phyloP scores from a whole-genome alignment of 2,113 vertebrate species.

The Albula glossodonta region DNA sequence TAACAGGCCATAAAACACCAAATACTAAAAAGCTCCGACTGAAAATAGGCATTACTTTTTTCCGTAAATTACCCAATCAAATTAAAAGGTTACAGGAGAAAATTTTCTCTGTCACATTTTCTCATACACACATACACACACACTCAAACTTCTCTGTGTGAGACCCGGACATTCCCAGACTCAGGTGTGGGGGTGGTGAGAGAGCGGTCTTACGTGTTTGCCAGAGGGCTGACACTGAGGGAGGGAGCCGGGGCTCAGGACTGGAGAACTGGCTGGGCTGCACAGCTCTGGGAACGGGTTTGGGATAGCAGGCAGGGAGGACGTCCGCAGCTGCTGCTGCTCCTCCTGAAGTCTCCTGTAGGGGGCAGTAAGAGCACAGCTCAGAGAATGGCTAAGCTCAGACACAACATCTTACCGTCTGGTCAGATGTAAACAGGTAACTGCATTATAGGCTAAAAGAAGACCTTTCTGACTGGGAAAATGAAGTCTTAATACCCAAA shows the following conservation, averaged over 20 bases:
- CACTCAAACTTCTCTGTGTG: slow-evolving; percentile 14
- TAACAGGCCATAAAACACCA: no score
- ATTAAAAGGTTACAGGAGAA: neutral
- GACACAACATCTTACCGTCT: neutral
- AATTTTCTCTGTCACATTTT: neutral
- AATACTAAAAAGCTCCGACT: no score
- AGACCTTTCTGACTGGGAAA: neutral
- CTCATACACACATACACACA: slow-evolving; percentile 32
- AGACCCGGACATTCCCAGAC: neutral
- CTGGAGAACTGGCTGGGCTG: slow-evolving; percentile 80
- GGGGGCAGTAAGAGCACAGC: neutral
- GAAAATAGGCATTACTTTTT: neutral
- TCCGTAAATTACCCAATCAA: neutral
- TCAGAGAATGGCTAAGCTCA: neutral
- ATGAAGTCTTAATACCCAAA: no score
- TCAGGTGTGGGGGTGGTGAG: neutral
- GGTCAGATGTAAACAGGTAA: neutral
- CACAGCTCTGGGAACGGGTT: slow-evolving; percentile 97
- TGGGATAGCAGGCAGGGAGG: slow-evolving; percentile 93
- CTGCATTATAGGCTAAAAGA: neutral
- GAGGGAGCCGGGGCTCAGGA: slow-evolving; percentile 81
- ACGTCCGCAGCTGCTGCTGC: slow-evolving; percentile 85
- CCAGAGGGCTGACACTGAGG: slow-evolving; percentile 80
- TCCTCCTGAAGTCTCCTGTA: slow-evolving; percentile 88
- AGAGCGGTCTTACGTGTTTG: slow-evolving; percentile 78